Percentiles rank a stretch among this genome's conserved stretches.
Evolutionary conservation across 2,888 invertebrate genomes (phyloP).

Genomic region (Lycocerus yunnanus): DNA sequence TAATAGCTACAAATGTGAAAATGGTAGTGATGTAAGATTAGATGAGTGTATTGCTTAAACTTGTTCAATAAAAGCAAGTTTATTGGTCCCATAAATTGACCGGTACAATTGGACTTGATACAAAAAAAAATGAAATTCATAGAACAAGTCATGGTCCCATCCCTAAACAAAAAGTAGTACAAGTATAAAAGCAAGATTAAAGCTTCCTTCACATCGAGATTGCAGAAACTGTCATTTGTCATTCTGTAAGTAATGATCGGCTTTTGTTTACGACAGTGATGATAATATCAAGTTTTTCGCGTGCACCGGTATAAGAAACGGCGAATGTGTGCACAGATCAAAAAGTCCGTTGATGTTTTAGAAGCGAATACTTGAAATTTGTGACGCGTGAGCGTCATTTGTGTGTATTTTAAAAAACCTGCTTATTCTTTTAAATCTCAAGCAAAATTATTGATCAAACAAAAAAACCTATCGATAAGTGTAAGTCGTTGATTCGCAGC

Average conservation of each 20-base stretch:
- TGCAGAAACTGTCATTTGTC: not conserved
- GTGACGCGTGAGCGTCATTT: not conserved
- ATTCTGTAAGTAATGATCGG: not conserved
- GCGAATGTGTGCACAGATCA: not conserved
- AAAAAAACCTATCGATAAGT: not conserved
- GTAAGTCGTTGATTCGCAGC: not conserved
- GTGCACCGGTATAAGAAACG: not conserved
- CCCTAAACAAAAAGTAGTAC: not conserved
- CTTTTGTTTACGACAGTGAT: not conserved
- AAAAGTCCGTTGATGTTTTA: not conserved
- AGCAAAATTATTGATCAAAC: not conserved
- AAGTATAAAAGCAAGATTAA: too few species aligned
- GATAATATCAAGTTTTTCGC: not conserved
- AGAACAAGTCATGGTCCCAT: not conserved
- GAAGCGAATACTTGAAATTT: not conserved
- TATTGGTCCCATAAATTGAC: not conserved
- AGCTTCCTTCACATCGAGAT: not conserved
- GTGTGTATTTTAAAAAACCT: not conserved
- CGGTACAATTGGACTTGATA: not conserved
- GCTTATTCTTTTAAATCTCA: not conserved
- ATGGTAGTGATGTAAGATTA: not conserved
- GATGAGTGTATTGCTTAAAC: not conserved
- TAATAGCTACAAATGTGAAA: not conserved
- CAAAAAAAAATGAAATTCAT: not conserved
- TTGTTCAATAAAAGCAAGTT: not conserved